Evolutionary conservation across 2,113 vertebrate genomes (phyloP).

Genomic region (Phylloscopus trochiloides): DNA sequence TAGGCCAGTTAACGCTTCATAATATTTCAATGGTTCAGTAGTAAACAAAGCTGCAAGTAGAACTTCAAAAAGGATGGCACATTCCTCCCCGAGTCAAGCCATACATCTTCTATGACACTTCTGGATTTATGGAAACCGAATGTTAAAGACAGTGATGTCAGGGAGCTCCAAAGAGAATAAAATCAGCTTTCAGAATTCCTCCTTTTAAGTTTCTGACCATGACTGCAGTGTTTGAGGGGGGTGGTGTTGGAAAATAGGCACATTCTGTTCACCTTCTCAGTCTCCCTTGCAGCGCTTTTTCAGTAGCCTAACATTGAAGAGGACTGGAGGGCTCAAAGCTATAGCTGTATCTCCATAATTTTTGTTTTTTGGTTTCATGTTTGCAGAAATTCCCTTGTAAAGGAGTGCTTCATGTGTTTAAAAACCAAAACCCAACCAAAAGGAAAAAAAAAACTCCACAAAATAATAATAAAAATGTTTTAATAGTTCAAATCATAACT

Average conservation of each 20-base stretch:
- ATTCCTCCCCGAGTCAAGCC: slow-evolving; percentile 56
- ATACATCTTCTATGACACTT: slow-evolving; percentile 58
- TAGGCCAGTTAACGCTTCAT: slow-evolving; percentile 65
- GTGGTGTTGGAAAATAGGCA: not conserved
- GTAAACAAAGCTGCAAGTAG: slow-evolving; percentile 68
- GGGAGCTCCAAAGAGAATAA: slow-evolving; percentile 38
- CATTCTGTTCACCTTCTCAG: not conserved
- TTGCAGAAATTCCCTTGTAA: not conserved
- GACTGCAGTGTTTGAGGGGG: not conserved
- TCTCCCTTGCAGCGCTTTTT: not conserved
- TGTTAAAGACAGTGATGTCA: slow-evolving; percentile 55
- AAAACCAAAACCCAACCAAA: not conserved
- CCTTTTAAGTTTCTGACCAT: slow-evolving; percentile 38
- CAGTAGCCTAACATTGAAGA: not conserved
- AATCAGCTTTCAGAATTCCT: slow-evolving; percentile 28
- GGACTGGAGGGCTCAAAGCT: not conserved
- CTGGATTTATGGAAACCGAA: slow-evolving; percentile 64
- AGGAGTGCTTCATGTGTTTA: not conserved
- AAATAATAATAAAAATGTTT: not conserved
- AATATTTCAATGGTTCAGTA: slow-evolving; percentile 63
- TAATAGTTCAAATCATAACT: not conserved
- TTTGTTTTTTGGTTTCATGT: not conserved
- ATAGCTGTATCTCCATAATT: not conserved
- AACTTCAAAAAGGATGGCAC: slow-evolving; percentile 76
- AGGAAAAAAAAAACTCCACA: not conserved